A percentile compares a stretch with the other conserved stretches of the same genome.
Conservation (phyloP, 1,140 invertebrate species). For the Augochlora pura region DNA sequence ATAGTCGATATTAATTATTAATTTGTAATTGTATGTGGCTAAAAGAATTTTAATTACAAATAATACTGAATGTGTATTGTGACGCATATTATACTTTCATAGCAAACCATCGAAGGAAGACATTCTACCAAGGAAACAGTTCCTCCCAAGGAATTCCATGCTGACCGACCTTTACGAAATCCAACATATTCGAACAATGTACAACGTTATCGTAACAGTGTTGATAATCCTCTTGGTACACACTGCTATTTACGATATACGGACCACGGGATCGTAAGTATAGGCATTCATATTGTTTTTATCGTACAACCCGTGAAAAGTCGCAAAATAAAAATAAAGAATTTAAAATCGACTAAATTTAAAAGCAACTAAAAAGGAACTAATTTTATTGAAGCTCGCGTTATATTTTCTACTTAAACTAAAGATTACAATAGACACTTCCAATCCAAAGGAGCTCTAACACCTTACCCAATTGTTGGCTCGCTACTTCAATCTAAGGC, state of each 20-base stretch:
- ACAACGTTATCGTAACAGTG: slow-evolving; percentile 91
- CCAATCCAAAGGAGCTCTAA: too few relatives aligned
- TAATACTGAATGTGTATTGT: not conserved
- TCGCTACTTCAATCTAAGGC: too few relatives aligned
- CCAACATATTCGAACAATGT: slow-evolving; percentile 90
- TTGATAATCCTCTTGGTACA: slow-evolving; percentile 88
- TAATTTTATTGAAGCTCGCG: too few relatives aligned
- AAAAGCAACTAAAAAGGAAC: too few relatives aligned
- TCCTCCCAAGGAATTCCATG: slow-evolving; percentile 85
- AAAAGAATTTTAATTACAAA: too few relatives aligned
- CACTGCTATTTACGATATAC: slow-evolving; percentile 86
- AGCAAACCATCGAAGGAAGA: slow-evolving; percentile 57
- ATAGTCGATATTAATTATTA: too few relatives aligned
- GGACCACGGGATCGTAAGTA: slow-evolving; percentile 88
- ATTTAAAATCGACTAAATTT: too few relatives aligned
- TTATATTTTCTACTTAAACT: too few relatives aligned
- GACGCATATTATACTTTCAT: not conserved
- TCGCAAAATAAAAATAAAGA: not conserved
- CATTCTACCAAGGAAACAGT: slow-evolving; percentile 83
- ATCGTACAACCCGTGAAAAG: not conserved
- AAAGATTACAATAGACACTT: too few relatives aligned
- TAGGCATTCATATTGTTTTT: not conserved
- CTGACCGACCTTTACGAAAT: slow-evolving; percentile 90
- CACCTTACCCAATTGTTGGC: too few relatives aligned
- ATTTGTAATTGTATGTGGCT: too few relatives aligned